phyloP scores from a whole-genome alignment of 1,140 invertebrate genomes.

The Coptotermes formosanus region DNA sequence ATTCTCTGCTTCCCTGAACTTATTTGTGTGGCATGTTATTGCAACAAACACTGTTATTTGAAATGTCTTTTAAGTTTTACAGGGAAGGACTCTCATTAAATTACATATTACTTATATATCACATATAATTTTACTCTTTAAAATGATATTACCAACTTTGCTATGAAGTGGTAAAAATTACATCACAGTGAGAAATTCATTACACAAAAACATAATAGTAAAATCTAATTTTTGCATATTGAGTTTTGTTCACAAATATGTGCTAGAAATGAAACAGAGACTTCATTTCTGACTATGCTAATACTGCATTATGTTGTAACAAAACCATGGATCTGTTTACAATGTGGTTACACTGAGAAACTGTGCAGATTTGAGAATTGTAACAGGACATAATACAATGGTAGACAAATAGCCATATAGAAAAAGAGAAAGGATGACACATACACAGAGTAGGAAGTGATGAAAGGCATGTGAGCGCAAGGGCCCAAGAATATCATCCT shows the following conservation, averaged over 20 bases:
- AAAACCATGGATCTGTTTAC: background rate
- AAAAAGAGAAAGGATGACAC: background rate
- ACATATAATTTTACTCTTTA: conserved; percentile 4
- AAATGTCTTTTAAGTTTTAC: background rate
- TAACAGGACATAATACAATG: background rate
- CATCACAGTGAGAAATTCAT: background rate
- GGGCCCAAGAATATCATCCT: background rate
- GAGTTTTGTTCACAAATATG: background rate
- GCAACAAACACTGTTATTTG: background rate
- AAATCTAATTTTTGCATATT: background rate
- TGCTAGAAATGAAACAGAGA: background rate
- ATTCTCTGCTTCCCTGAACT: background rate
- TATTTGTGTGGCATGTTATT: background rate
- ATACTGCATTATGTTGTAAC: background rate
- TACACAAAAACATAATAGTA: conserved; percentile 1
- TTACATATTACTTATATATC: background rate
- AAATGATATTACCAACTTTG: background rate
- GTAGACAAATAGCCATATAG: background rate
- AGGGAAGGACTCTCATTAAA: background rate
- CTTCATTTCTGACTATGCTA: background rate
- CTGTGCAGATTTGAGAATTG: background rate
- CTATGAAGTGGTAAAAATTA: background rate
- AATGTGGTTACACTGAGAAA: background rate
- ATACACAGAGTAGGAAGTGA: background rate
- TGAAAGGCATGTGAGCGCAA: background rate